These are phyloP conservation scores for Malurus alboscapulatus DNA, from an alignment of 2,113 vertebrate genomes.

Conservation along the genomic window DNA sequence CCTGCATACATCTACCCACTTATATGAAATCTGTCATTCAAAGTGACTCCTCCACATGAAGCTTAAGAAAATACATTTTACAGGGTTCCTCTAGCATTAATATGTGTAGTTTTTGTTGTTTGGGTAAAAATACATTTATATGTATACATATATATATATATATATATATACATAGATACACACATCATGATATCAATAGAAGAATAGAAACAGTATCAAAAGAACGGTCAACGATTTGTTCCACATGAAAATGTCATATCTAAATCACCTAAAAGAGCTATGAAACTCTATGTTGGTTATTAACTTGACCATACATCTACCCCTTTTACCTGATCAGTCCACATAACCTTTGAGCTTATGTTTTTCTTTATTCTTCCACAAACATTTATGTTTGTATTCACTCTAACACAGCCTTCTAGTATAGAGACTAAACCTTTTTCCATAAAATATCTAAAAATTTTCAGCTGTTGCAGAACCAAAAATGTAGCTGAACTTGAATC, in stretches of 20 bases:
- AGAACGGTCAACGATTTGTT: background rate
- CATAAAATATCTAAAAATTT: background rate
- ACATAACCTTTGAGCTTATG: background rate
- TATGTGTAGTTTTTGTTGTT: background rate
- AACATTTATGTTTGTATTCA: background rate
- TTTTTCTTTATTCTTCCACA: background rate
- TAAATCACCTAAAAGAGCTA: background rate
- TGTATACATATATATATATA: too few species aligned
- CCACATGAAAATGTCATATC: background rate
- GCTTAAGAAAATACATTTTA: background rate
- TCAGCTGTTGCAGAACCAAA: background rate
- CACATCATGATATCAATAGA: background rate
- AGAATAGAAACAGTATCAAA: background rate
- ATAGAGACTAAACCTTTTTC: background rate
- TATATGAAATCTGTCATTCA: background rate
- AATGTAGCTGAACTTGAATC: background rate
- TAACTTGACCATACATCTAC: background rate
- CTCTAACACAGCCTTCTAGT: background rate
- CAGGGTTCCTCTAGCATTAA: background rate
- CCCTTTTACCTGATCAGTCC: background rate
- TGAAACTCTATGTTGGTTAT: background rate
- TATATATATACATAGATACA: accelerated
- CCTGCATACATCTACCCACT: background rate
- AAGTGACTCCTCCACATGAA: background rate
- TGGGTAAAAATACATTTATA: background rate